A percentile compares a stretch with the other conserved stretches of the same genome.
Conservation (phyloP, 2,888 invertebrate genomes). For the Dorcus parallelipipedus region DNA sequence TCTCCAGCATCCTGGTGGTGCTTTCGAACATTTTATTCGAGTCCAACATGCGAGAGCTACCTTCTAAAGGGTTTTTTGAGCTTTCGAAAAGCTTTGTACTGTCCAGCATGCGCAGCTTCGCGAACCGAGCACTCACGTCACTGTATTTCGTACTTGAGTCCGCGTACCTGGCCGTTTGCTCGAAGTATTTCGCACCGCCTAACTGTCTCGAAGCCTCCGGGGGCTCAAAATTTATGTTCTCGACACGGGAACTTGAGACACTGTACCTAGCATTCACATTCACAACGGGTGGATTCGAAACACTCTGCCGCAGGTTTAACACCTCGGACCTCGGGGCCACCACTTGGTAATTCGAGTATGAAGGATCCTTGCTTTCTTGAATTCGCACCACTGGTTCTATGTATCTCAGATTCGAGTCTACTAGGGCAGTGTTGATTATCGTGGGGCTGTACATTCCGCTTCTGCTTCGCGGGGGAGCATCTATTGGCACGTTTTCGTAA, state of each 20-base stretch:
- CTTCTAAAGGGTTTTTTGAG: slow-evolving; percentile 29
- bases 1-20: slow-evolving; percentile 38
- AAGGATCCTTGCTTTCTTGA: slow-evolving; percentile 29
- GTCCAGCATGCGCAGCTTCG: slow-evolving; percentile 43
- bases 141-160: slow-evolving; percentile 28
- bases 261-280: slow-evolving; percentile 7
- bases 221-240: no score
- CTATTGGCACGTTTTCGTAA: slow-evolving; percentile 53
- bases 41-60: slow-evolving; percentile 36
- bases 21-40: slow-evolving; percentile 41
- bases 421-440: slow-evolving; percentile 31
- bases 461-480: slow-evolving; percentile 44
- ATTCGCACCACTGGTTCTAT: slow-evolving; percentile 43
- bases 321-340: not conserved
- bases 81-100: slow-evolving; percentile 34
- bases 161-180: slow-evolving; percentile 21
- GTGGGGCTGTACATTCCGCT: slow-evolving; percentile 55
- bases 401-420: slow-evolving; percentile 38
- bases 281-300: slow-evolving; percentile 1
- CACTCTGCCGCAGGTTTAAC: not conserved
- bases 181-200: slow-evolving; percentile 6
- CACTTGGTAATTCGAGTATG: slow-evolving; percentile 4
- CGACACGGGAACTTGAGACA: no score
- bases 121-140: slow-evolving; percentile 40
- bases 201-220: slow-evolving; percentile 1